These are phyloP conservation scores for Oryzias javanicus DNA, from an alignment of 2,113 vertebrate genomes.

Conservation along the genomic window DNA sequence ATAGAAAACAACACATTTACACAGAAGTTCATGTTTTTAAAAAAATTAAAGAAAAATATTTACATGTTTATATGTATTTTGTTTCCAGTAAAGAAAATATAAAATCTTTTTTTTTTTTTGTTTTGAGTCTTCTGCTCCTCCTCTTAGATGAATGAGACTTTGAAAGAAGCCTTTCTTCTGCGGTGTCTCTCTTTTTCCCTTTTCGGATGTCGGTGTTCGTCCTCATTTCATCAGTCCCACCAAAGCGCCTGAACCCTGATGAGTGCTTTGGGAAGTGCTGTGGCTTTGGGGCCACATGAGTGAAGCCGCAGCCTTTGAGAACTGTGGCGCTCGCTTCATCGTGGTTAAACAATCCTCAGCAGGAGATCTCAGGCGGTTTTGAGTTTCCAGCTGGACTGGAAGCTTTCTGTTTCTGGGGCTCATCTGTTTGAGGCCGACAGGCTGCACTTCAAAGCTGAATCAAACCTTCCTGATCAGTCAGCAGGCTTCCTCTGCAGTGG, in stretches of 20 bases:
- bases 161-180: slow-evolving; percentile 16
- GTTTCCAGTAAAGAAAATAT: too few relatives aligned
- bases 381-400: slow-evolving; percentile 40
- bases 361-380: slow-evolving; percentile 16
- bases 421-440: too few relatives aligned
- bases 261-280: background rate
- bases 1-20: too few relatives aligned
- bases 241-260: slow-evolving; percentile 9
- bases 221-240: slow-evolving; percentile 16
- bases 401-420: too few relatives aligned
- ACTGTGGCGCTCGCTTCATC: slow-evolving; percentile 36
- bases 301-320: slow-evolving; percentile 42
- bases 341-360: slow-evolving; percentile 46
- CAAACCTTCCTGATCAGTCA: too few relatives aligned
- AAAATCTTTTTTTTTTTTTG: too few relatives aligned
- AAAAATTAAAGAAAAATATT: too few relatives aligned
- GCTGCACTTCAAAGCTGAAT: too few relatives aligned
- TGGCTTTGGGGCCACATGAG: slow-evolving; percentile 25
- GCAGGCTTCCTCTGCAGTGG: background rate
- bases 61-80: too few relatives aligned
- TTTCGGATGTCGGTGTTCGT: slow-evolving; percentile 20
- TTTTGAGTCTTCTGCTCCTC: background rate
- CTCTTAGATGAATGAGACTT: slow-evolving; percentile 2
- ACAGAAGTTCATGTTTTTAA: too few relatives aligned
- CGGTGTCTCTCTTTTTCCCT: background rate